Evolutionary conservation across 1,140 invertebrate species (phyloP).

Genomic region (Euwallacea similis): DNA sequence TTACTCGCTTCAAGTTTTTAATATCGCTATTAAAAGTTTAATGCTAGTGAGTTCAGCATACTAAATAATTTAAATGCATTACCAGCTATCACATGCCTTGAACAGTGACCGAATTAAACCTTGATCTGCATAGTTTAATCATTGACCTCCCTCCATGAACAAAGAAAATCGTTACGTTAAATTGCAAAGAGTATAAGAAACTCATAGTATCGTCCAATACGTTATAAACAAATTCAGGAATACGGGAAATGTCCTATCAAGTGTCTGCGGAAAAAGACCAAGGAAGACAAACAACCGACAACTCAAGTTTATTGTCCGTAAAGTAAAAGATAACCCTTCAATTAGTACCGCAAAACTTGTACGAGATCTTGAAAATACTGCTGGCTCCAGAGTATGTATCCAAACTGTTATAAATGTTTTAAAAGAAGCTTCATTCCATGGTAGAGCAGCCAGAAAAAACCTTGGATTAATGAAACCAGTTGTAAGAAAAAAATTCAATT

Average conservation of each 20-base stretch:
- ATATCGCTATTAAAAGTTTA: no score
- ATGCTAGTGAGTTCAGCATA: no score
- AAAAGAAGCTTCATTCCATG: slow-evolving; percentile 1
- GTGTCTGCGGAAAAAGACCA: background rate
- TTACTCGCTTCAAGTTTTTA: no score
- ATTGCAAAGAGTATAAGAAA: background rate
- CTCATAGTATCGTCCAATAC: background rate
- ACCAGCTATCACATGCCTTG: no score
- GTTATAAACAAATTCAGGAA: background rate
- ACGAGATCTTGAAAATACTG: background rate
- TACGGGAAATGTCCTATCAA: background rate
- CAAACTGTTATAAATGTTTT: slow-evolving; percentile 20
- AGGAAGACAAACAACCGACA: no score
- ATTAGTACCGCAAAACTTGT: slow-evolving; percentile 5
- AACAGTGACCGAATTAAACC: no score
- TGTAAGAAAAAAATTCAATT: background rate
- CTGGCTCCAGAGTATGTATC: background rate
- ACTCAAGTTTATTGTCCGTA: background rate
- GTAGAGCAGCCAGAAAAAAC: slow-evolving; percentile 24
- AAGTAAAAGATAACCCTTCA: background rate
- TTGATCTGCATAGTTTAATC: no score
- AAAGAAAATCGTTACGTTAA: no score
- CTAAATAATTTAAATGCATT: no score
- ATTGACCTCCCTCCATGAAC: no score
- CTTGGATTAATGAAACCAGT: slow-evolving; percentile 27